Percentiles rank a stretch among this genome's conserved stretches.
Evolutionary conservation across 35 echinoderm and acorn worm genomes (phyloP).

Genomic region (Ophioderma brevispina): DNA sequence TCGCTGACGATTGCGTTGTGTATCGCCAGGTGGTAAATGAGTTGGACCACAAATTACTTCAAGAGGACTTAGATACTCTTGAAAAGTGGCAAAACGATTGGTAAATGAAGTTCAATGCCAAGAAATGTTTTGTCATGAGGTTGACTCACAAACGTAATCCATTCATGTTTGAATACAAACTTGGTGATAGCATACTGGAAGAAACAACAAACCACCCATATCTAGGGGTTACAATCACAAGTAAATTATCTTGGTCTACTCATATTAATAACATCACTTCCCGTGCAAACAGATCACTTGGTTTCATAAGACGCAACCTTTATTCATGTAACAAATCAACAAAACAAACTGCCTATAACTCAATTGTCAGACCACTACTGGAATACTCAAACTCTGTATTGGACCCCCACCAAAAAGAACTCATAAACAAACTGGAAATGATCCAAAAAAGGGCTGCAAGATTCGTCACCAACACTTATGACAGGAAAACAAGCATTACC

Average conservation of each 20-base stretch:
- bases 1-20: slow-evolving; percentile 33
- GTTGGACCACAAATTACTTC: not conserved
- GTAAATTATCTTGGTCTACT: slow-evolving; percentile 18
- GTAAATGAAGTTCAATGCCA: slow-evolving; percentile 46
- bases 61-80: slow-evolving; percentile 40
- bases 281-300: slow-evolving; percentile 47
- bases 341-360: slow-evolving; percentile 44
- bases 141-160: slow-evolving; percentile 7
- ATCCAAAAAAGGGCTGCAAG: slow-evolving; percentile 45
- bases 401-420: slow-evolving; percentile 34
- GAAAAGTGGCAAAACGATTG: slow-evolving; percentile 23
- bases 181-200: not conserved
- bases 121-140: slow-evolving; percentile 27
- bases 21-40: not conserved
- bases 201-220: not conserved
- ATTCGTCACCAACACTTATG: slow-evolving; percentile 21
- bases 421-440: slow-evolving; percentile 35
- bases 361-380: slow-evolving; percentile 35
- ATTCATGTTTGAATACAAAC: not conserved
- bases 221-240: too few relatives aligned
- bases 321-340: not conserved
- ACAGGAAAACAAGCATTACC: slow-evolving; percentile 3
- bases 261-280: slow-evolving; percentile 38
- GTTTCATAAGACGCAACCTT: slow-evolving; percentile 21
- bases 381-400: slow-evolving; percentile 45